Conservation (phyloP, 2,113 vertebrate species). For the Scomber scombrus region DNA sequence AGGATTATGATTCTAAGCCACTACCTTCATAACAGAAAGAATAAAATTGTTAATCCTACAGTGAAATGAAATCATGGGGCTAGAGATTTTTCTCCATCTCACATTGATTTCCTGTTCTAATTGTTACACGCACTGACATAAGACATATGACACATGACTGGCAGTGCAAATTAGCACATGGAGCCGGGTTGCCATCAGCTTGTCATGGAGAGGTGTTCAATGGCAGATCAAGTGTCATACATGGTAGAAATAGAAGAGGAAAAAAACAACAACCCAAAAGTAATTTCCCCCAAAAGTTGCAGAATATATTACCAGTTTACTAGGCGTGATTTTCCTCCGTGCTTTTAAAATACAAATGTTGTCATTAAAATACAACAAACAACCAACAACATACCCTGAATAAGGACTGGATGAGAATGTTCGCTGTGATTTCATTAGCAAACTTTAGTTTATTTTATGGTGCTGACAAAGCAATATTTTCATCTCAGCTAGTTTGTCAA, state of each 20-base stretch:
- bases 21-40: constrained; percentile 10
- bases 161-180: constrained; percentile 7
- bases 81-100: constrained; percentile 21
- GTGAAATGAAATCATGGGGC: neutral
- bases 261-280: neutral
- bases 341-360: neutral
- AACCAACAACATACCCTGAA: neutral
- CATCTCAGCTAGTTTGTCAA: neutral
- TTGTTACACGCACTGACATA: constrained; percentile 23
- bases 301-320: neutral
- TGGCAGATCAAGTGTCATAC: constrained; percentile 1
- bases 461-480: neutral
- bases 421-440: neutral
- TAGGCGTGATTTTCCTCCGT: no score
- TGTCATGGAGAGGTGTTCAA: neutral
- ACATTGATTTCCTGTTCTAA: constrained; percentile 24
- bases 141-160: constrained; percentile 29
- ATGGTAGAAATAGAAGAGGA: neutral
- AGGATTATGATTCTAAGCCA: constrained; percentile 63
- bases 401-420: neutral
- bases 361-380: neutral
- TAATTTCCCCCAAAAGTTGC: neutral
- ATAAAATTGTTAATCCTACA: constrained; percentile 42
- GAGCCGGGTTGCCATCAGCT: neutral
- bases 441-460: neutral